phyloP scores from a whole-genome alignment of 1,140 invertebrate species.

The Drosophila micromelanica region DNA sequence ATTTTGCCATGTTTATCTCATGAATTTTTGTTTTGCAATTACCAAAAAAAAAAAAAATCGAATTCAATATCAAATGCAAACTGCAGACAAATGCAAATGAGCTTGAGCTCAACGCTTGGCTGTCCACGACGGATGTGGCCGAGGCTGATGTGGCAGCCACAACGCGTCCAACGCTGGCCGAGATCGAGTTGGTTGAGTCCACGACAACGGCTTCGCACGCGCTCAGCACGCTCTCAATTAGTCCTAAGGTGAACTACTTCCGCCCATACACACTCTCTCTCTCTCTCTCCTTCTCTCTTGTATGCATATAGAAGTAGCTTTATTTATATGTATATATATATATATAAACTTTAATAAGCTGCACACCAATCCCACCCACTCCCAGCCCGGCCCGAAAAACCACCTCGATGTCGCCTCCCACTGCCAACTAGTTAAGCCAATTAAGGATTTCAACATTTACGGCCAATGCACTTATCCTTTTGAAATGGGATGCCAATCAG shows the following conservation, averaged over 20 bases:
- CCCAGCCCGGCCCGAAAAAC: too few relatives aligned
- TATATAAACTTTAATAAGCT: conserved; percentile 23
- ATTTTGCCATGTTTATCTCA: conserved; percentile 11
- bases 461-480: conserved; percentile 37
- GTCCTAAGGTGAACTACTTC: conserved; percentile 42
- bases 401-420: background rate
- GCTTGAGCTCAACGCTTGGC: conserved; percentile 31
- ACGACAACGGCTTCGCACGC: conserved; percentile 46
- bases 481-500: conserved; percentile 46
- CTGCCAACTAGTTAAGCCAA: conserved; percentile 40
- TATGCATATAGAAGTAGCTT: conserved; percentile 19
- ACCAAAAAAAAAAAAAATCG: background rate
- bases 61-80: conserved; percentile 11
- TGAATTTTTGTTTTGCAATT: conserved; percentile 2
- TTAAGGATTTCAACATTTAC: conserved; percentile 39
- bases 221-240: conserved; percentile 51
- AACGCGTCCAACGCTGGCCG: conserved; percentile 36
- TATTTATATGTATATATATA: conserved; percentile 1
- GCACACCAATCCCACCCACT: conserved; percentile 22
- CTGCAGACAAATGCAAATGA: conserved; percentile 35
- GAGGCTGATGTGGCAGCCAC: conserved; percentile 28
- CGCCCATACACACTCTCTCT: background rate
- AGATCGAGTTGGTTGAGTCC: conserved; percentile 51
- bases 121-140: conserved; percentile 26
- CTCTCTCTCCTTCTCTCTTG: background rate